Percentiles rank a stretch among this genome's conserved stretches.
These are phyloP conservation scores for Ispidina picta DNA, from an alignment of 2,797 vertebrate species.

Conservation along the genomic window DNA sequence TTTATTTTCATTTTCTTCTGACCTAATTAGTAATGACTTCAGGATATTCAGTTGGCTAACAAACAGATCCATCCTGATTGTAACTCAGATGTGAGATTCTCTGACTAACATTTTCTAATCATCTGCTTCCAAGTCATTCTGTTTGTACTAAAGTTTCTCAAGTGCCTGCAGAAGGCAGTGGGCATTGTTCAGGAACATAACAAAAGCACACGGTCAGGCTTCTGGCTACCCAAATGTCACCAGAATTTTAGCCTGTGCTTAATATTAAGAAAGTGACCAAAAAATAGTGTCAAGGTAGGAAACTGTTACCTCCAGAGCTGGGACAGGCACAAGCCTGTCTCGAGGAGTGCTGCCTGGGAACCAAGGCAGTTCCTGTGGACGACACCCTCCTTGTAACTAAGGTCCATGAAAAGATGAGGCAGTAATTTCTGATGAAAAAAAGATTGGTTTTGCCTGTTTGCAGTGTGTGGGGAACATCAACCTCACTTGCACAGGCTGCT, in stretches of 20 bases:
- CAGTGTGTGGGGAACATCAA: background rate
- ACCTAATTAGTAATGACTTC: background rate
- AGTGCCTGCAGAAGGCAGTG: background rate
- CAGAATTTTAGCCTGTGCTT: background rate
- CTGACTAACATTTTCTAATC: background rate
- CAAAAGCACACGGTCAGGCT: background rate
- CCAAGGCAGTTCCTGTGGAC: background rate
- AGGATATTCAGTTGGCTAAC: background rate
- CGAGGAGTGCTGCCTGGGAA: background rate
- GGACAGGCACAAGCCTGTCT: background rate
- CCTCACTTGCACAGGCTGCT: background rate
- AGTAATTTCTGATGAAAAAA: background rate
- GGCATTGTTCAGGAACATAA: background rate
- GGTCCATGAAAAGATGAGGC: background rate
- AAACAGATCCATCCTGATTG: background rate
- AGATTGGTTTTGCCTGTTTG: background rate
- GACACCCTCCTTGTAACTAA: background rate
- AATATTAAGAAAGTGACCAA: background rate
- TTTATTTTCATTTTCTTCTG: conserved; percentile 1
- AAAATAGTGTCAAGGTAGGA: background rate
- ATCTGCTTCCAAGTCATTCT: background rate
- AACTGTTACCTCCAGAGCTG: background rate
- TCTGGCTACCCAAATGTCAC: background rate
- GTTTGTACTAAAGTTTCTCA: too few species aligned
- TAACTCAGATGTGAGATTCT: background rate